Base-by-base conservation (phyloP, 2,797 vertebrate species). In the Sebastes iracundus region DNA sequence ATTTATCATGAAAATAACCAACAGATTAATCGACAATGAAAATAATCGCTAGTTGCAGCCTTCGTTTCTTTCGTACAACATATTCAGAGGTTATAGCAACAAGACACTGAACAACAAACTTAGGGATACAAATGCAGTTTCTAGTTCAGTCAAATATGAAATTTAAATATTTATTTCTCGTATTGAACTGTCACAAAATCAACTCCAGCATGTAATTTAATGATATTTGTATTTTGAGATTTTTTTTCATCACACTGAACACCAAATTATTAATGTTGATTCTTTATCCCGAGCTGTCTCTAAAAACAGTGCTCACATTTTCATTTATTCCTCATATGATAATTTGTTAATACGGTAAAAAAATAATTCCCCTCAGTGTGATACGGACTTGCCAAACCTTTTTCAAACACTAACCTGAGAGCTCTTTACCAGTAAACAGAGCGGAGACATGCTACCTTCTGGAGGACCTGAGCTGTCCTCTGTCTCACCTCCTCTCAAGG, bases 401-500 rank as follows among this genome's bases (percentile, higher is more conserved):
- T 60, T 56, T 61, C 11, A 58, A 30, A 53, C 9, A 62, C 32
- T 63, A 20, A 23, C 53, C 63, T 23, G 23, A 30, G 35, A 42
- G n/a, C 22, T 32, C 5, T 25, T 20, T 20, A 32, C 12, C 8
- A 20, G 68, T 74, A 72, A 82, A 82, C 69, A 13, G 11, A 64
- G 56, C 12, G 2, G 49, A 75, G 55, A 49, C 38, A 3, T 16
- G 46, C 4, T 16, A 59, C 65, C 80, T 82, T 65, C 68, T 75
- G 11, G 53, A 68, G 86, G 85, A 89, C 85, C 90, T 38, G 81
- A 22, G 81, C 63, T 90, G 91, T 93, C 90, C 91, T 94, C 88
- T 81, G 85, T 61, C 86, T 95, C 92, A 95, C 93, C 93, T 94
- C 90, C 90, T 85, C 78, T 52, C 85, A 84, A 90, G 89, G 88